Percentiles rank a stretch among this genome's conserved stretches.
These are phyloP conservation scores for Lethenteron reissneri DNA, from an alignment of 2,113 vertebrate species.

Conservation along the genomic window DNA sequence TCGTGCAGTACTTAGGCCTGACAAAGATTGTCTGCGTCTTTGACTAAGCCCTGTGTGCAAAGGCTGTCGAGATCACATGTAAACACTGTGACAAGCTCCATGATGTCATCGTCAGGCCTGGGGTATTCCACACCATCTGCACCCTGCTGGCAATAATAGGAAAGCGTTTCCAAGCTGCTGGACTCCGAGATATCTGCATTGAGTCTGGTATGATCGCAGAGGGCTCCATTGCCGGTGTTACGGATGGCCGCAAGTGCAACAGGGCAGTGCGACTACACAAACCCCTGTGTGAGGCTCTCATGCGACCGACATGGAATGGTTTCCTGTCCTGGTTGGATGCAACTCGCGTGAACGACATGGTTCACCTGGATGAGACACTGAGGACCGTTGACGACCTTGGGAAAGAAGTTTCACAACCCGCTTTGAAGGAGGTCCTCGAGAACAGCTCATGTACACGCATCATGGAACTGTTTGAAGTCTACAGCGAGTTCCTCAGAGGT, in stretches of 20 bases:
- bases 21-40: neutral
- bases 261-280: neutral
- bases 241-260: conserved; percentile 1
- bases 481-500: too few species aligned
- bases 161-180: neutral
- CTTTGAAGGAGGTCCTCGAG: too few species aligned
- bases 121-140: conserved; percentile 1
- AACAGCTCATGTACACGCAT: too few species aligned
- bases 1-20: neutral
- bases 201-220: neutral
- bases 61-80: neutral
- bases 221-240: neutral
- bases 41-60: neutral
- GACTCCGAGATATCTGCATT: neutral
- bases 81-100: neutral
- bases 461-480: too few species aligned
- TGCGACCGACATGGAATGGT: neutral
- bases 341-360: too few species aligned
- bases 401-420: too few species aligned
- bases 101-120: neutral
- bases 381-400: too few species aligned
- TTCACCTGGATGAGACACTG: too few species aligned
- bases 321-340: neutral
- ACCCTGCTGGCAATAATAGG: neutral
- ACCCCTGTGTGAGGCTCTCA: neutral